Percentiles rank a stretch among this genome's conserved stretches.
These are phyloP conservation scores for Pandemis corylana DNA, from an alignment of 2,888 invertebrate genomes.

Conservation along the genomic window DNA sequence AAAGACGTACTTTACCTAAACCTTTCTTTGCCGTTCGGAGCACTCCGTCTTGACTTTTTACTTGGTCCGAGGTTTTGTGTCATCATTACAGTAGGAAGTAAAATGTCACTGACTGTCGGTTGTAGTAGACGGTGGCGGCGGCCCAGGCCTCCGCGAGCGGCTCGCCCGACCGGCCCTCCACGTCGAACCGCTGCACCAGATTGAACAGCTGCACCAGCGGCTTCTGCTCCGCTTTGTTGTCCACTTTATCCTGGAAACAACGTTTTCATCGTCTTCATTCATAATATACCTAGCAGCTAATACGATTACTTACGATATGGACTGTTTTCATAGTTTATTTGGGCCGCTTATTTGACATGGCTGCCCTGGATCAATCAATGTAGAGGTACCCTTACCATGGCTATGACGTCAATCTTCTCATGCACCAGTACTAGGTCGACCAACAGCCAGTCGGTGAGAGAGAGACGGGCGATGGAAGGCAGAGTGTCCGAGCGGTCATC, in stretches of 20 bases:
- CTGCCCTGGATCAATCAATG: no score
- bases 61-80: no score
- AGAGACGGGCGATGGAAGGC: slow-evolving; percentile 63
- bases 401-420: slow-evolving; percentile 72
- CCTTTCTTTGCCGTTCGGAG: no score
- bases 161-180: slow-evolving; percentile 56
- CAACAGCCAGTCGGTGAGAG: slow-evolving; percentile 74
- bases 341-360: no score
- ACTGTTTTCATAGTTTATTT: no score
- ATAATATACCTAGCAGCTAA: no score
- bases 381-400: slow-evolving; percentile 54
- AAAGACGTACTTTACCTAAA: no score
- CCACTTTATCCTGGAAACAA: slow-evolving; percentile 36
- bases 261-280: no score
- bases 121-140: slow-evolving; percentile 63
- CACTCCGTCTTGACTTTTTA: no score
- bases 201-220: slow-evolving; percentile 59
- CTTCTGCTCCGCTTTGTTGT: slow-evolving; percentile 45
- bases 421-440: slow-evolving; percentile 75
- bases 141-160: slow-evolving; percentile 64
- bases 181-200: slow-evolving; percentile 58
- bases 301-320: no score
- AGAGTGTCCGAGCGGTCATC: slow-evolving; percentile 59
- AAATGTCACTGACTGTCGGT: slow-evolving; percentile 60
- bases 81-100: no score